Conservation (phyloP, 2,888 invertebrate genomes). For the Epirrita christyi region DNA sequence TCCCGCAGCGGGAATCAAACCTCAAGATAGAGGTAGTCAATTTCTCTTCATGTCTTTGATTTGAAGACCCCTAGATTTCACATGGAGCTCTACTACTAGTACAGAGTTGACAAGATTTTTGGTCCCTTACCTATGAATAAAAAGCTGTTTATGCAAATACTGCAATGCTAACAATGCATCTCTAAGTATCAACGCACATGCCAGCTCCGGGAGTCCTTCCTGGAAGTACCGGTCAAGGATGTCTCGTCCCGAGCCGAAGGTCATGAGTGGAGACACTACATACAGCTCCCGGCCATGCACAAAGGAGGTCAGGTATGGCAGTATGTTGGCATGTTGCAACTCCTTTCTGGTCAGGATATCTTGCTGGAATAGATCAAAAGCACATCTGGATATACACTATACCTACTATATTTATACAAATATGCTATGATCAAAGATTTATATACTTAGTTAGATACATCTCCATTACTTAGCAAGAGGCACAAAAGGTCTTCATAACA, state of each 20-base stretch:
- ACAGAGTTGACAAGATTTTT: no score
- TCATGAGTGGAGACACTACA: conserved; percentile 93
- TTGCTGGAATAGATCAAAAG: conserved; percentile 80
- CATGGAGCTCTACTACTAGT: no score
- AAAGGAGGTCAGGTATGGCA: conserved; percentile 91
- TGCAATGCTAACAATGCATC: conserved; percentile 92
- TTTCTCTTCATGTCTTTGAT: no score
- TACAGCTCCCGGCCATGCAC: conserved; percentile 91
- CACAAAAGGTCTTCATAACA: no score
- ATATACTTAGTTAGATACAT: no score
- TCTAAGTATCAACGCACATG: conserved; percentile 90
- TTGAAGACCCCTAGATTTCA: no score
- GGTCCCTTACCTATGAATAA: conserved; percentile 90
- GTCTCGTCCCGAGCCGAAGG: conserved; percentile 93
- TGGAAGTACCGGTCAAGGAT: conserved; percentile 90
- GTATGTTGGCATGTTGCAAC: conserved; percentile 91
- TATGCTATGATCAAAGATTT: no score
- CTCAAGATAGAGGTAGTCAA: no score
- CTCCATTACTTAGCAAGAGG: no score
- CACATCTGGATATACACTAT: no score
- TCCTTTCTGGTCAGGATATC: conserved; percentile 92
- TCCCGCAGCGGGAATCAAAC: no score
- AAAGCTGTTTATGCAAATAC: conserved; percentile 93
- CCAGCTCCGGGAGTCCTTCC: conserved; percentile 92
- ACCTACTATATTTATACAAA: no score